Base-by-base conservation (phyloP, 1,140 invertebrate genomes). In the Temnothorax curvispinosus region DNA sequence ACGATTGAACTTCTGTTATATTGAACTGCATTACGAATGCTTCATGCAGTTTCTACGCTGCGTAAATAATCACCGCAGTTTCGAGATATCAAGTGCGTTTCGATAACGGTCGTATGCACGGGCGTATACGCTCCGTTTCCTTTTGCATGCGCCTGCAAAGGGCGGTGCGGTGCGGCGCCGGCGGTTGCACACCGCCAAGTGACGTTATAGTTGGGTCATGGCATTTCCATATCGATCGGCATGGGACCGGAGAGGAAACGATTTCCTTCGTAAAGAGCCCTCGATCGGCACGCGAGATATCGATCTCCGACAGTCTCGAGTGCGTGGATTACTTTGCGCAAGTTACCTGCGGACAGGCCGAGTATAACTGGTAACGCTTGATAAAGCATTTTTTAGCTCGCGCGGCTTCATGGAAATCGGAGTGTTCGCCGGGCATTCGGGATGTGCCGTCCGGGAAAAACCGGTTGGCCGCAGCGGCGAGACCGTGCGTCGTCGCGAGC, bases 331-430 rank as follows among this genome's bases (percentile, higher is more conserved):
- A 89, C 71, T 64, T 58, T 41, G 15, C 58, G 27, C 18, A 27
- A 27, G 44, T 72, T 81, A 75, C 41, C 71, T 69, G 60, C 21
- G 38, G 11, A 60, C 15, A 11, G 64, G 15, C 27, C 21, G 41
- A n/a, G 27, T 47, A 21, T 47, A 87, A 82, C 56, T 62, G 80
- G 44, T 69, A 78, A 88, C 58, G 71, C 21, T 60, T 21, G 80
- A 88, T 88, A 88, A 89, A 88, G 58, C 47, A 76, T 88, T 88
- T 88, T 88, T 88, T 15, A 60, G 41, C 41, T 15, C 67, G 41
- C 41, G 2, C 9, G 50, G n/a, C 27, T 50, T 82, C 58, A 87
- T 74, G 87, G 62, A 77, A 86, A 88, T 50, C 62, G 35, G 35
- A 60, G 58, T 47, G 44, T 85, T 78, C 58, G 62, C 52, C 72